Evolutionary conservation across 1,140 invertebrate species (phyloP).

Genomic region (Coelopa frigida): DNA sequence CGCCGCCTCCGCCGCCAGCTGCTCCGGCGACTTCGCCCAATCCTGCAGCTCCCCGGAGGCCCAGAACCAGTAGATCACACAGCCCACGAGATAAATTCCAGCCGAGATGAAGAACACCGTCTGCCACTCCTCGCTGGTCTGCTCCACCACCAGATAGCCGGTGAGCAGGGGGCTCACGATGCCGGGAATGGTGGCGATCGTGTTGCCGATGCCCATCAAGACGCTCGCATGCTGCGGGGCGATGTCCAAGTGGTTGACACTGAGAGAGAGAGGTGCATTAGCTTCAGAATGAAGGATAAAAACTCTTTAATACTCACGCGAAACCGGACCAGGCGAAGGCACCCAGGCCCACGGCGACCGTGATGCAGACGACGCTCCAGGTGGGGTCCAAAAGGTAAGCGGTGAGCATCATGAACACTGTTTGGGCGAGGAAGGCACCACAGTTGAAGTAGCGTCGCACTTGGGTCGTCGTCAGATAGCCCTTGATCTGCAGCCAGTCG

Average conservation of each 20-base stretch:
- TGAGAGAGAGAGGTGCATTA: constrained; percentile 30
- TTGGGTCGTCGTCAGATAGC: constrained; percentile 63
- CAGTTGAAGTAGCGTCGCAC: constrained; percentile 69
- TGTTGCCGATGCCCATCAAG: constrained; percentile 83
- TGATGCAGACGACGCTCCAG: constrained; percentile 66
- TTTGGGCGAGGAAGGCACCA: constrained; percentile 70
- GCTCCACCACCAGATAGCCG: constrained; percentile 65
- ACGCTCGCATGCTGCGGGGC: constrained; percentile 75
- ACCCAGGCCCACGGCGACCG: constrained; percentile 77
- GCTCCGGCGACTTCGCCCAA: constrained; percentile 55
- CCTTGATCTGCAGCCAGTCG: constrained; percentile 61
- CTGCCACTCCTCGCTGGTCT: constrained; percentile 70
- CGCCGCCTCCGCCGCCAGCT: constrained; percentile 5
- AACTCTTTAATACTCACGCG: constrained; percentile 49
- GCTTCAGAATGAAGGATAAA: neutral
- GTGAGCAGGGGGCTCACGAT: constrained; percentile 76
- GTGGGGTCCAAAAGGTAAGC: constrained; percentile 59
- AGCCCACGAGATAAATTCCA: constrained; percentile 68
- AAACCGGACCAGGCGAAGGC: constrained; percentile 86
- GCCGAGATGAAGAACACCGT: constrained; percentile 77
- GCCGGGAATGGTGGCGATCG: constrained; percentile 79
- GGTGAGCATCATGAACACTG: constrained; percentile 74
- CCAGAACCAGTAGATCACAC: constrained; percentile 69
- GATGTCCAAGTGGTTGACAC: constrained; percentile 81
- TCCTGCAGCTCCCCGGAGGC: constrained; percentile 71